Percentiles rank a stretch among this genome's conserved stretches.
Conservation (phyloP, 2,888 invertebrate species). For the Holacanthella duospinosa region DNA sequence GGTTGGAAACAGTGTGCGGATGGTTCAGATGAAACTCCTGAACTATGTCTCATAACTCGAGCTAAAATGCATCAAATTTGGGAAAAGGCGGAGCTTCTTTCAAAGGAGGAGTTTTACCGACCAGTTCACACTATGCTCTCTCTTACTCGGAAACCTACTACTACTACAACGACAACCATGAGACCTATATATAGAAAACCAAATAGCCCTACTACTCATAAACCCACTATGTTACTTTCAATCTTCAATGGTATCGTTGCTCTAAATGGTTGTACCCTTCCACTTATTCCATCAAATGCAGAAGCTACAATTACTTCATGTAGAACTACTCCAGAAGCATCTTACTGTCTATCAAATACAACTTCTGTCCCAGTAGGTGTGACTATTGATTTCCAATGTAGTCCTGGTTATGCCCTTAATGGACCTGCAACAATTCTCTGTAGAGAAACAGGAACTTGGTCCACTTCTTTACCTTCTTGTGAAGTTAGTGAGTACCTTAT, state of each 20-base stretch:
- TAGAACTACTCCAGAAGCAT: constrained; percentile 20
- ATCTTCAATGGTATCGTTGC: neutral
- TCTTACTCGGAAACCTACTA: constrained; percentile 15
- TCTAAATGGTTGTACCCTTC: constrained; percentile 22
- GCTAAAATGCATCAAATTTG: constrained; percentile 26
- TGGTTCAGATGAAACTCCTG: constrained; percentile 32
- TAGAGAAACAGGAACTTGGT: constrained; percentile 29
- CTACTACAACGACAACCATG: neutral
- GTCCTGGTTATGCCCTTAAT: constrained; percentile 30
- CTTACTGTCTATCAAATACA: constrained; percentile 21
- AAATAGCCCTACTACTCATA: constrained; percentile 1
- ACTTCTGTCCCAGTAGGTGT: constrained; percentile 20
- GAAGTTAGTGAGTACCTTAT: constrained; percentile 35
- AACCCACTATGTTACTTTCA: neutral
- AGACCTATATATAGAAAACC: neutral
- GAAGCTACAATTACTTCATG: constrained; percentile 32
- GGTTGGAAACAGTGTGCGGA: constrained; percentile 33
- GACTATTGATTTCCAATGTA: constrained; percentile 28
- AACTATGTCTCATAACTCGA: constrained; percentile 33
- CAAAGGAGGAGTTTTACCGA: neutral
- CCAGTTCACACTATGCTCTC: constrained; percentile 2
- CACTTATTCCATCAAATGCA: constrained; percentile 32
- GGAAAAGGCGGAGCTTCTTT: constrained; percentile 6
- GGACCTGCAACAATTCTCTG: constrained; percentile 31
- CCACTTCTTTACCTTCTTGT: constrained; percentile 30